Base-by-base conservation (phyloP, 2,113 vertebrate genomes). In the Barnardius zonarius region DNA sequence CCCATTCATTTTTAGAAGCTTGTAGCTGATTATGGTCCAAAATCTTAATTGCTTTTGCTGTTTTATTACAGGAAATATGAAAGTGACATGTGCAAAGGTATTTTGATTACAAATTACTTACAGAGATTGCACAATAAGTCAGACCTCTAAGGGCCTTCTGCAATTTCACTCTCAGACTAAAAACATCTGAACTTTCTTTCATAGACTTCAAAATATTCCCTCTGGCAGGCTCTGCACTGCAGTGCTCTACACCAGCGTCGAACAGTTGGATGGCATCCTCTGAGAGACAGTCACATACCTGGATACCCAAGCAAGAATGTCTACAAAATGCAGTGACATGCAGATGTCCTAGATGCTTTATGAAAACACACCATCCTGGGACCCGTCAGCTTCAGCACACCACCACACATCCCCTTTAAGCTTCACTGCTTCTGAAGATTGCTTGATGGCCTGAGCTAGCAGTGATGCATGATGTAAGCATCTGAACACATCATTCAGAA, bases 81-180 rank as follows among this genome's bases (percentile, higher is more conserved):
- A 95, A 96, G 95, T 96, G 95, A 96, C 96, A 96, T 95, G 94
- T 95, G 95, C 88, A 95, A 94, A 95, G 95, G 96, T 94, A 96
- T 97, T 97, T 93, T 97, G 93, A 96, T 93, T 97, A 96, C 93
- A 94, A 96, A 96, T 96, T 96, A 92, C 96, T 97, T 94, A 91
- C 93, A 96, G 96, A 95, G 95, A 96, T 94, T 96, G 95, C 95
- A 95, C 86, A 97, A 85, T 96, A 95, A 95, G 86, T 93, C 94
- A 96, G 96, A 92, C 88, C 91, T 89, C 96, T 95, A 89, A 93
- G 92, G 95, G 83, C 95, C 89, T 96, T 94, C 95, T 96, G 95
- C 96, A 94, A 59, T 96, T 96, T 94, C 78, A 91, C 80, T 96
- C 93, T 80, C 88, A 87, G 95, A 87, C 88, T 77, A n/a, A 89